Base-by-base conservation (phyloP, 2,888 invertebrate species). In the Hypomecis atomaria region DNA sequence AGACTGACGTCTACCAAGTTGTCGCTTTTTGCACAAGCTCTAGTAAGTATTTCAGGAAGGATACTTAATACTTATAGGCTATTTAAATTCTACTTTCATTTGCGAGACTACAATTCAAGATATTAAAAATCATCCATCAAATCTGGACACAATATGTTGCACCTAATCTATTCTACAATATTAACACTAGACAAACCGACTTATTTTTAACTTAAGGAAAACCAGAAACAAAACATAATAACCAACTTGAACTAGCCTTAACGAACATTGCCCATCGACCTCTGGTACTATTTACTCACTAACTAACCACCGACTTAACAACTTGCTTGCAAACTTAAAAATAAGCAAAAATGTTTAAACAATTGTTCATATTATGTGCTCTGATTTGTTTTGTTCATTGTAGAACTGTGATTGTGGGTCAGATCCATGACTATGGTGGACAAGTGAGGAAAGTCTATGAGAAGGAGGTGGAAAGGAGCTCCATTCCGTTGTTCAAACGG, bases 341-440 rank as follows among this genome's bases (percentile, higher is more conserved):
- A 59, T 62, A 45, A 45, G 13, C 63, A 4, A 13, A 69, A 73
- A 86, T 86, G 85, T 75, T 71, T 7, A 83, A 83, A 74, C 11
- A 74, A 34, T 52, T 82, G 42, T 40, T 86, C 38, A 23, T 85
- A 37, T 4, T 85, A 5, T 77, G 75, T 62, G 76, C 75, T 0
- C 50, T 79, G 0, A 47, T 79, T 11, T 70, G 74, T 42, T 33
- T 80, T 3, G 86, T 79, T 0, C 63, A 82, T 11, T 68, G 79
- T 2, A 88, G 76, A 68, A 81, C 79, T 11, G 86, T 92, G 0
- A 77, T 86, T 0, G 87, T 91, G 0, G 91, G 91, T 0, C 87
- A 89, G 71, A 76, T 84, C 0, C 78, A 73, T 37, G 87, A 87
- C 10, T 78, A 83, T 33, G 74, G 70, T 36, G 87, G 87, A 0